These are phyloP conservation scores for Gallinago solitaria DNA, from an alignment of 2,797 vertebrate species.

Conservation along the genomic window DNA sequence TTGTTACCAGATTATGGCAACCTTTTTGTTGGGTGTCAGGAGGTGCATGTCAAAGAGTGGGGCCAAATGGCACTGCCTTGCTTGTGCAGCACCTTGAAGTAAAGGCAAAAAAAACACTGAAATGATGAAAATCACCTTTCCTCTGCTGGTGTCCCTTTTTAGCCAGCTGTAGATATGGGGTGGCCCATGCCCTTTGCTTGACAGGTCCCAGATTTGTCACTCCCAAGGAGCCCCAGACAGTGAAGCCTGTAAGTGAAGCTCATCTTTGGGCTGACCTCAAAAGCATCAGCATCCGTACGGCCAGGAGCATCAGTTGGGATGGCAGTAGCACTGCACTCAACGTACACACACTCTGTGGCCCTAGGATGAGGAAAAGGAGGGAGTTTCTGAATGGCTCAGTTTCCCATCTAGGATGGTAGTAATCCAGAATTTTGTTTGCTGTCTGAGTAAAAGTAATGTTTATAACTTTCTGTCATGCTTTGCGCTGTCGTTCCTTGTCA, in stretches of 20 bases:
- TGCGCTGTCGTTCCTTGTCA: conserved; percentile 14
- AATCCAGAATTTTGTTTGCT: background rate
- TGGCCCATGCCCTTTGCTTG: background rate
- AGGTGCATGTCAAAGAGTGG: background rate
- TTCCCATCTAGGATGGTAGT: background rate
- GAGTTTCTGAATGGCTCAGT: background rate
- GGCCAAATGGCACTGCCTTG: background rate
- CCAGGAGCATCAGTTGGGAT: background rate
- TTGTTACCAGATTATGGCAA: background rate
- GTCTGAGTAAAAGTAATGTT: background rate
- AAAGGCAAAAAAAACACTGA: background rate
- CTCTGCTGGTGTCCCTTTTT: background rate
- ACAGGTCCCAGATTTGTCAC: background rate
- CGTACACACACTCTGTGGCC: background rate
- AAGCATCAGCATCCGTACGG: background rate
- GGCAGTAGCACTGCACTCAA: background rate
- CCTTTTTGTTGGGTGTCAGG: background rate
- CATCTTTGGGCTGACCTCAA: background rate
- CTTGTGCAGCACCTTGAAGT: background rate
- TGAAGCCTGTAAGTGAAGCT: background rate
- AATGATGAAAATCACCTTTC: background rate
- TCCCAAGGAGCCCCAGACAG: background rate
- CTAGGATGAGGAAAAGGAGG: background rate
- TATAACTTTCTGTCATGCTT: conserved; percentile 10
- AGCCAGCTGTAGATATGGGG: background rate